phyloP scores from a whole-genome alignment of 1,140 invertebrate genomes.

The Drusus annulatus region DNA sequence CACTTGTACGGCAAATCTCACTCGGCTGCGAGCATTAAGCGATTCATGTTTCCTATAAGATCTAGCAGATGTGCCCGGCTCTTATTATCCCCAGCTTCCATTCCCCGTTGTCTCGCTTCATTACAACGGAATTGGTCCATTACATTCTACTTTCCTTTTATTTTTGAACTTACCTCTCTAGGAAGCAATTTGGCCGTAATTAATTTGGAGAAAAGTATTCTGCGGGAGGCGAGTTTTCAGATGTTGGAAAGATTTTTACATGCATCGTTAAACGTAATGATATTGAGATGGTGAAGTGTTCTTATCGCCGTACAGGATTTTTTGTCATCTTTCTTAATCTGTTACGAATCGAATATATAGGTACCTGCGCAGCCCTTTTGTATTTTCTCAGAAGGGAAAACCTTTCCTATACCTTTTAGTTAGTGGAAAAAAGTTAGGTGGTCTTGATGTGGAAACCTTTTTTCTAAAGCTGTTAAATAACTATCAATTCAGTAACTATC shows the following conservation, averaged over 20 bases:
- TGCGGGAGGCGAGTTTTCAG: constrained; percentile 27
- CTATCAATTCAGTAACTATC: too few species aligned
- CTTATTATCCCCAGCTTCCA: constrained; percentile 41
- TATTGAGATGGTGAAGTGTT: constrained; percentile 4
- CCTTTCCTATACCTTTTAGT: too few species aligned
- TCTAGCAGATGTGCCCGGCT: constrained; percentile 39
- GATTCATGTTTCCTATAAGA: constrained; percentile 37
- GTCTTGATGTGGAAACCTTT: too few species aligned
- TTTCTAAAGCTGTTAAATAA: too few species aligned
- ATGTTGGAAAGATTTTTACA: constrained; percentile 12
- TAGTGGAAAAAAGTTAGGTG: too few species aligned
- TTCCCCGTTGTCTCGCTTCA: constrained; percentile 52
- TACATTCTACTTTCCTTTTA: constrained; percentile 55
- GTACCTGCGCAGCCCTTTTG: too few species aligned
- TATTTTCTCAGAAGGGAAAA: too few species aligned
- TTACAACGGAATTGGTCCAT: constrained; percentile 55
- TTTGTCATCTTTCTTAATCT: too few species aligned
- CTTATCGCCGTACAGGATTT: background rate
- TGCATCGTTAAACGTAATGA: constrained; percentile 37
- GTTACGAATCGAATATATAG: too few species aligned
- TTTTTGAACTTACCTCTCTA: constrained; percentile 30
- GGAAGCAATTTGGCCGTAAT: constrained; percentile 51
- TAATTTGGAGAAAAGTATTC: constrained; percentile 46
- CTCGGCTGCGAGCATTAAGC: constrained; percentile 22
- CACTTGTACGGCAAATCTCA: background rate